These are phyloP conservation scores for Aegithalos caudatus DNA, from an alignment of 2,113 vertebrate species.

Conservation along the genomic window DNA sequence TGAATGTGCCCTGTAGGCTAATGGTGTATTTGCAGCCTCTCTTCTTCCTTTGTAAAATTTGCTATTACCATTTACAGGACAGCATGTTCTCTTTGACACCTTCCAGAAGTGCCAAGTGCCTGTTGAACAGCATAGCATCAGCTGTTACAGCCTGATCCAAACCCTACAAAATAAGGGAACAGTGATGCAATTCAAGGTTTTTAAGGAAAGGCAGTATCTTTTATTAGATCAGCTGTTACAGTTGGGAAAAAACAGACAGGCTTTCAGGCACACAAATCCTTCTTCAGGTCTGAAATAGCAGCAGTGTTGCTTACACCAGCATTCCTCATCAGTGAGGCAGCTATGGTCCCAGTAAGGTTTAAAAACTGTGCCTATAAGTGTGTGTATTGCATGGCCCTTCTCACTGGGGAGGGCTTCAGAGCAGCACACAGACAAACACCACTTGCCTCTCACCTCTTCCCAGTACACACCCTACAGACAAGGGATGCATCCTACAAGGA, in stretches of 20 bases:
- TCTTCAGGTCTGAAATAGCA: slow-evolving; percentile 46
- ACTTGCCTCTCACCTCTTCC: not conserved
- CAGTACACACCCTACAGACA: not conserved
- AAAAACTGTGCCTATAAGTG: not conserved
- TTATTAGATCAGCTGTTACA: slow-evolving; percentile 33
- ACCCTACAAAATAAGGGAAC: not conserved
- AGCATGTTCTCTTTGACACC: not conserved
- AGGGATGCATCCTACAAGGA: not conserved
- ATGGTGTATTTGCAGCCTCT: not conserved
- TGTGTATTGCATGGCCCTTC: not conserved
- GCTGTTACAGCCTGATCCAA: slow-evolving; percentile 12
- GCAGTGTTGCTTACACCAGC: slow-evolving; percentile 8
- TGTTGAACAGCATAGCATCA: not conserved
- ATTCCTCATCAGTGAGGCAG: slow-evolving; percentile 5
- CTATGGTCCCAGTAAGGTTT: not conserved
- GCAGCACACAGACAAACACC: not conserved
- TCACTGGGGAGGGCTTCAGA: not conserved
- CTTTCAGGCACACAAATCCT: slow-evolving; percentile 22
- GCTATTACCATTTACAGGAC: not conserved
- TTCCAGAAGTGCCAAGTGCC: not conserved
- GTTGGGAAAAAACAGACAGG: not conserved
- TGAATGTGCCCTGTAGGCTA: not conserved
- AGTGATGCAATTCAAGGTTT: not conserved
- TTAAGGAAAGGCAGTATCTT: slow-evolving; percentile 15
- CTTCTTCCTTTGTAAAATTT: not conserved